Conservation (phyloP, 2,888 invertebrate genomes). For the Coenonympha arcania region DNA sequence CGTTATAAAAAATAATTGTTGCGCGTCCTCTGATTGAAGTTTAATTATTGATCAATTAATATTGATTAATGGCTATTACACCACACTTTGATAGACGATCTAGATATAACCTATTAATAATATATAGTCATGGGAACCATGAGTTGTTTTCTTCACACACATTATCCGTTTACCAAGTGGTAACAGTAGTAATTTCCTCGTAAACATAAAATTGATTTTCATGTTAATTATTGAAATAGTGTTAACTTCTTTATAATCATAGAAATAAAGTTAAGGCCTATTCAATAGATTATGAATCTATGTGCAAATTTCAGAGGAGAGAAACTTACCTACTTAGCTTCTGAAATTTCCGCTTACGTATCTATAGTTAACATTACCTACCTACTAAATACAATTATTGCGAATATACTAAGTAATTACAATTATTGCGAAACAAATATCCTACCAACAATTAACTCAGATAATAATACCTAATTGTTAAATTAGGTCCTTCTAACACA, state of each 20-base stretch:
- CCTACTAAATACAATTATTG: no score
- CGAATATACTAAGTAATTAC: no score
- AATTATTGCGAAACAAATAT: neutral
- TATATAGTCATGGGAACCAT: neutral
- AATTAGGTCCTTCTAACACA: neutral
- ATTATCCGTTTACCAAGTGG: neutral
- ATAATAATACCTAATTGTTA: neutral
- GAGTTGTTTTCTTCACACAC: neutral
- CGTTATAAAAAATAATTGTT: neutral
- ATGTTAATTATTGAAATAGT: no score
- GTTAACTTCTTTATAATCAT: no score
- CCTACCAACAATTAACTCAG: neutral
- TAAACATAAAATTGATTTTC: no score
- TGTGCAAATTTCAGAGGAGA: no score
- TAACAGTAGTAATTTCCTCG: neutral
- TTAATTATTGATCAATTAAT: conserved; percentile 4
- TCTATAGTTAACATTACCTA: no score
- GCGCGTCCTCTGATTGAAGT: neutral
- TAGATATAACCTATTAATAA: neutral
- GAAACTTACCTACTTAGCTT: no score
- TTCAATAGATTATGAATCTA: no score
- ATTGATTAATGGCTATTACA: conserved; percentile 1
- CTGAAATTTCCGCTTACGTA: no score
- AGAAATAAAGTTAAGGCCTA: no score
- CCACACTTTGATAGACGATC: conserved; percentile 3